phyloP scores from a whole-genome alignment of 1,140 invertebrate species.

The Cardiocondyla obscurior region DNA sequence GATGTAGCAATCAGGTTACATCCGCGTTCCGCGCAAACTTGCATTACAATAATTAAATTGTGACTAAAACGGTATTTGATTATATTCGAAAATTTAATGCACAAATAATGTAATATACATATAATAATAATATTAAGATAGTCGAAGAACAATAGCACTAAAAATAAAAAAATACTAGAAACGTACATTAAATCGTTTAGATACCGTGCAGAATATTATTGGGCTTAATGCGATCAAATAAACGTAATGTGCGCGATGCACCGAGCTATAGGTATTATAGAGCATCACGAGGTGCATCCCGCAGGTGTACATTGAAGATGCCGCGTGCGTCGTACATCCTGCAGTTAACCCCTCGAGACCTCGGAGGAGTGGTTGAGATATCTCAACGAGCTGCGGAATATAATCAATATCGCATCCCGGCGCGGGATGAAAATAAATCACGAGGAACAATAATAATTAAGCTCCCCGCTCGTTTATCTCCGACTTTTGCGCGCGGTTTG shows the following conservation, averaged over 20 bases:
- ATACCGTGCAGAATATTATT: not conserved
- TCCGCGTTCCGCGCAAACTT: not conserved
- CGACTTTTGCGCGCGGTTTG: constrained; percentile 4
- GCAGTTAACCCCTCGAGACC: constrained; percentile 42
- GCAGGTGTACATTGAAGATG: constrained; percentile 42
- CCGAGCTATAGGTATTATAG: constrained; percentile 6
- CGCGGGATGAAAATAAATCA: constrained; percentile 67
- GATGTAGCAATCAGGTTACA: not conserved
- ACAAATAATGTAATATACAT: not conserved
- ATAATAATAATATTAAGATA: not conserved
- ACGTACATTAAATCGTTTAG: not conserved
- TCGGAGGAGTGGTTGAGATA: constrained; percentile 54
- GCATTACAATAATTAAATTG: not conserved
- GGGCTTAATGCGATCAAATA: constrained; percentile 21
- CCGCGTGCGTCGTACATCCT: constrained; percentile 35
- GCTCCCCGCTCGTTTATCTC: constrained; percentile 45
- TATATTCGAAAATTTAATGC: not conserved
- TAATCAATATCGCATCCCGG: constrained; percentile 56
- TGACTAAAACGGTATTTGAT: not conserved
- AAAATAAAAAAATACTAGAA: not conserved
- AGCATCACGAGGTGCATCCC: not conserved
- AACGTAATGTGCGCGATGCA: constrained; percentile 15
- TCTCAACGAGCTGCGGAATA: constrained; percentile 45
- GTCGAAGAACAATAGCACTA: too few species aligned
- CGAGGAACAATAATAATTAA: constrained; percentile 47